Conservation (phyloP, 2,113 vertebrate genomes). For the Elanoides forficatus region DNA sequence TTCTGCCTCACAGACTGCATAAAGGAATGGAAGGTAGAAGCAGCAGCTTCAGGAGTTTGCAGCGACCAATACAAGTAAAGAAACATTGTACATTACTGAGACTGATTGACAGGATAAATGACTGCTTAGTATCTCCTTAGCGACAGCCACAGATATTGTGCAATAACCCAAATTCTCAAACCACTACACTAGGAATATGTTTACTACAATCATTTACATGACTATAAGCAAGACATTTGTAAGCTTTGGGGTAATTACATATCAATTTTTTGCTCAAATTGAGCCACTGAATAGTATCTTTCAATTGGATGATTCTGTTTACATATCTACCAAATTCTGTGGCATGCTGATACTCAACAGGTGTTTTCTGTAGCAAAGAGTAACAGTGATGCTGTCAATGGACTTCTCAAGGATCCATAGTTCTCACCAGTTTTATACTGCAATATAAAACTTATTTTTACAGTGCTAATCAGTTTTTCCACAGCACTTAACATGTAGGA, state of each 20-base stretch:
- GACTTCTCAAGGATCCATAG: background rate
- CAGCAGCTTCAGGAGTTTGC: background rate
- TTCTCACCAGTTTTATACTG: background rate
- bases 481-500: background rate
- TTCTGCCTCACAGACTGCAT: background rate
- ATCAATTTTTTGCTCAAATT: background rate
- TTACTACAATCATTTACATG: background rate
- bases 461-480: background rate
- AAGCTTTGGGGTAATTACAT: background rate
- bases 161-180: background rate
- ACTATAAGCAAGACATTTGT: background rate
- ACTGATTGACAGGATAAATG: background rate
- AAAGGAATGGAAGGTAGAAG: background rate
- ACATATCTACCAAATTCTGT: background rate
- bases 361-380: background rate
- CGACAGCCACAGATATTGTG: background rate
- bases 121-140: background rate
- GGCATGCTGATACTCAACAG: background rate
- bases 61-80: background rate
- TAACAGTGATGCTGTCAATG: background rate
- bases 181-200: background rate
- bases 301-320: background rate
- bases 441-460: background rate
- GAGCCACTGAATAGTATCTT: background rate
- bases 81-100: background rate